A percentile compares a stretch with the other conserved stretches of the same genome.
Evolutionary conservation across 37 sponge, comb jelly and placozoan genomes (phyloP).

Genomic region (Beroe forskalii): DNA sequence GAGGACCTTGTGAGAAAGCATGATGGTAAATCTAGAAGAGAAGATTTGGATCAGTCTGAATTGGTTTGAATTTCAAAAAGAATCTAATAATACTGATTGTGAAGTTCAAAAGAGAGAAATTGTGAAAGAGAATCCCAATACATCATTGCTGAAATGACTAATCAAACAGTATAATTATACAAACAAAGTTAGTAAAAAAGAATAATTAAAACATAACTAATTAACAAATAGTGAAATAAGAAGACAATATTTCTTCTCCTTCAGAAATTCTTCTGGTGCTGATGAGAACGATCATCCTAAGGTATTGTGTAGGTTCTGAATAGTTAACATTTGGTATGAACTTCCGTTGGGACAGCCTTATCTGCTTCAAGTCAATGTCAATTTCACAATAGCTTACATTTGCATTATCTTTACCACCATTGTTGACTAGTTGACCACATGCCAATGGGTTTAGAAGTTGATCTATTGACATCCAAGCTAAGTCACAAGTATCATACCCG

Average conservation of each 20-base stretch:
- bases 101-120: too few species aligned
- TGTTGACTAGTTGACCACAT: conserved; percentile 8
- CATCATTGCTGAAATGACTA: too few species aligned
- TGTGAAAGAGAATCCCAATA: too few species aligned
- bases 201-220: background rate
- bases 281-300: conserved; percentile 15
- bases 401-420: background rate
- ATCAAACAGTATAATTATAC: too few species aligned
- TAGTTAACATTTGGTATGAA: background rate
- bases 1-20: conserved; percentile 9
- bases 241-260: conserved; percentile 14
- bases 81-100: too few species aligned
- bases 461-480: background rate
- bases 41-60: background rate
- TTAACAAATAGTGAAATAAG: conserved; percentile 14
- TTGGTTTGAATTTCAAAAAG: background rate
- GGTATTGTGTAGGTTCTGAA: background rate
- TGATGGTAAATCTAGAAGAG: background rate
- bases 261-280: background rate
- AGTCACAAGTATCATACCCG: background rate
- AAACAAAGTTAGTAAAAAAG: background rate
- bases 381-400: conserved; percentile 44
- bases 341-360: background rate
- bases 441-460: background rate
- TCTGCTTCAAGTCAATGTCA: background rate